phyloP scores from a whole-genome alignment of 1,140 invertebrate genomes.

The Drosophila watanabei region DNA sequence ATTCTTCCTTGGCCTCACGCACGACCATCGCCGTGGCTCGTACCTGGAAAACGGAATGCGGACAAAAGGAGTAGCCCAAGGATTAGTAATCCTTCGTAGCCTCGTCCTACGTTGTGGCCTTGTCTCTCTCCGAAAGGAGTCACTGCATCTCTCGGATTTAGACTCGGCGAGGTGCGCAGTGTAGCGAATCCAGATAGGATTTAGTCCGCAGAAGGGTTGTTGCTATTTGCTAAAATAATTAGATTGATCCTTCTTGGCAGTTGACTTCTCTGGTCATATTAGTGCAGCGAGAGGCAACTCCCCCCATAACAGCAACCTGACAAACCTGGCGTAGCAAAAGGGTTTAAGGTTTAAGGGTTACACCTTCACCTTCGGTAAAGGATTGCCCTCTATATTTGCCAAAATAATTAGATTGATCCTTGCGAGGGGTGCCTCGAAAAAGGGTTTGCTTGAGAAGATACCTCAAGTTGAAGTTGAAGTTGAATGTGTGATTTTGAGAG shows the following conservation, averaged over 20 bases:
- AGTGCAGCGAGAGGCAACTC: conserved; percentile 49
- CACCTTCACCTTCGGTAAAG: conserved; percentile 31
- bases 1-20: conserved; percentile 19
- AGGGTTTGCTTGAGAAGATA: background rate
- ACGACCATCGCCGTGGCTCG: conserved; percentile 24
- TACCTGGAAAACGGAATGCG: conserved; percentile 43
- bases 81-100: conserved; percentile 38
- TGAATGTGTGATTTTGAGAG: background rate
- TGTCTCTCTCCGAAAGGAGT: conserved; percentile 15
- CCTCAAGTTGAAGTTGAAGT: too few species aligned
- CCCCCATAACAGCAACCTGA: conserved; percentile 29
- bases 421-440: background rate
- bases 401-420: conserved; percentile 85
- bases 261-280: conserved; percentile 54
- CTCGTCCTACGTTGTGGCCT: conserved; percentile 26
- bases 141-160: background rate
- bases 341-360: conserved; percentile 34
- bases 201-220: conserved; percentile 40
- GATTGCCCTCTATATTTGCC: conserved; percentile 75
- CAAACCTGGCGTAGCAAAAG: conserved; percentile 28
- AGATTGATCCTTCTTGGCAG: conserved; percentile 74
- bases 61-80: conserved; percentile 51
- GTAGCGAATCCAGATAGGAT: conserved; percentile 47
- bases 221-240: conserved; percentile 82
- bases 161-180: conserved; percentile 3